Base-by-base conservation (phyloP, 2,888 invertebrate genomes). In the Ptilodon capucinus region DNA sequence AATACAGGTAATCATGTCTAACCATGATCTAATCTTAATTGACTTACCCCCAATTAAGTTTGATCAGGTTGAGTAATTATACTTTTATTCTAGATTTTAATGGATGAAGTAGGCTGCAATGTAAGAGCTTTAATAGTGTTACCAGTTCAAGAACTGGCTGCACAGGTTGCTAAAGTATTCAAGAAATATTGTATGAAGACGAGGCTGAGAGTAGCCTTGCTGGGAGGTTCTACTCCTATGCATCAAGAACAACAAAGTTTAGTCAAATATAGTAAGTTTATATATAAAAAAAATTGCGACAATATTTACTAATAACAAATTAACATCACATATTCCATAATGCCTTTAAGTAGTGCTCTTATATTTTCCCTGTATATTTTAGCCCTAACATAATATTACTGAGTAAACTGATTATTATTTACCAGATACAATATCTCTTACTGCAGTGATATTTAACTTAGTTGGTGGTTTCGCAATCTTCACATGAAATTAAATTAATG, bases 101-200 rank as follows among this genome's bases (percentile, higher is more conserved):
- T 92, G 70, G 79, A 86, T 43, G 89, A 94, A 50, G 86, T 94
- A 21, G 93, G 94, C 3, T 92, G 93, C 43, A 92, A 93, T 74
- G 92, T 97, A 19, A 92, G 97, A 62, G 98, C 98, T 14, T 83
- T 99, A 49, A 93, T 98, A n/a, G 95, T 99, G 18, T 90, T 99
- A 49, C 99, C 99, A 0, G 98, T 98, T 0, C 95, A 96, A 74
- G 98, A 98, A 78, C 89, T 99, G 59, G 99, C 98, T 0, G 81
- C 93, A 13, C 99, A 99, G 86, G 97, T 99, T 25, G 95, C 93
- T 61, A 94, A 95, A 76, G 97, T 98, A 1, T 96, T 98, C 74
- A 92, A 92, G 65, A 93, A 93, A 30, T 96, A 95, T 72, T 92
- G 93, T 46, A 88, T 90, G 28, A 93, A 92, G 44, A 95, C 95